Percentiles rank a stretch among this genome's conserved stretches.
phyloP scores from a whole-genome alignment of 2,797 vertebrate species.

The Diglossa cyanea region DNA sequence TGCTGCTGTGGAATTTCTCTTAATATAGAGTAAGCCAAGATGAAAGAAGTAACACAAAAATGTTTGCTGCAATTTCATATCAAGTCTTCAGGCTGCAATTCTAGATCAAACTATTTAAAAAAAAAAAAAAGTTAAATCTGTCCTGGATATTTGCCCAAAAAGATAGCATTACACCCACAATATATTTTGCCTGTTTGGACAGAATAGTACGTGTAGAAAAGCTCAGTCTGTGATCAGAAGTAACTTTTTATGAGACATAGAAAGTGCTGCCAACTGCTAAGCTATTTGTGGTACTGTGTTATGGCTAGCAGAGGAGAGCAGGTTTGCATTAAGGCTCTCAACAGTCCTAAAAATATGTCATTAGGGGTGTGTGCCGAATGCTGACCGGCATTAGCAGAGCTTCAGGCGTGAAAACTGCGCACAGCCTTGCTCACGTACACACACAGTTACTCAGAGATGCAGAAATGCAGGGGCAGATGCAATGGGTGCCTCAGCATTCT shows the following conservation, averaged over 20 bases:
- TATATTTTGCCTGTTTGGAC: background rate
- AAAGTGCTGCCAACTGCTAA: background rate
- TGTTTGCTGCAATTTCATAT: background rate
- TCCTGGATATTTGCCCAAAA: background rate
- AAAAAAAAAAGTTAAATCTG: background rate
- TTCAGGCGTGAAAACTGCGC: background rate
- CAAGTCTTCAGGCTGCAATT: background rate
- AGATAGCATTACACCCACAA: background rate
- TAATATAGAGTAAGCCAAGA: background rate
- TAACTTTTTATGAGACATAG: background rate
- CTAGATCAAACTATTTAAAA: background rate
- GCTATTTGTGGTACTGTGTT: background rate
- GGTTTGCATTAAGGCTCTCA: background rate
- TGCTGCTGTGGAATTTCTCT: background rate
- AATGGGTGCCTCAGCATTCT: accelerated
- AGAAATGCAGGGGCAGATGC: background rate
- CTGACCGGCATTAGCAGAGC: background rate
- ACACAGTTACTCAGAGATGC: background rate
- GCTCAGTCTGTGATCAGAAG: background rate
- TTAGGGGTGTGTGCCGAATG: background rate
- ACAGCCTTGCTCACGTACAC: accelerated
- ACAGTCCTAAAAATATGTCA: background rate
- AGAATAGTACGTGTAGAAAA: background rate
- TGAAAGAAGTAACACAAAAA: background rate
- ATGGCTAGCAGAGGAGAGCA: background rate